These are phyloP conservation scores for Cyrtodaria siliqua DNA, from an alignment of 2,888 invertebrate species.

Conservation along the genomic window DNA sequence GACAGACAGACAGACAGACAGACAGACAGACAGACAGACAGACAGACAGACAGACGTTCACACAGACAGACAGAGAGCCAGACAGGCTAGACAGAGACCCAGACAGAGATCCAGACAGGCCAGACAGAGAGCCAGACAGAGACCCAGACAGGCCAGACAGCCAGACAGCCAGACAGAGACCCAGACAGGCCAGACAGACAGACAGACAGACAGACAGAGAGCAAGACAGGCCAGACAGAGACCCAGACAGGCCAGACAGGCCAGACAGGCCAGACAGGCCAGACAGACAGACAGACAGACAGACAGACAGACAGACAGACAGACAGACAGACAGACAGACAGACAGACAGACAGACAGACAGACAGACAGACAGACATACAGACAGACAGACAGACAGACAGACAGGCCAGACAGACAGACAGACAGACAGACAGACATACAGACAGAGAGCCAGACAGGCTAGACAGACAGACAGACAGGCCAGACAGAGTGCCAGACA, in stretches of 20 bases:
- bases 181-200: slow-evolving; percentile 2
- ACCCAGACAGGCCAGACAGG: slow-evolving; percentile 20
- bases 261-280: too few species aligned
- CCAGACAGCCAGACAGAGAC: not conserved
- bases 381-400: too few species aligned
- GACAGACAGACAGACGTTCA: slow-evolving; percentile 15
- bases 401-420: too few species aligned
- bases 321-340: too few species aligned
- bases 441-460: too few species aligned
- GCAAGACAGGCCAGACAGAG: slow-evolving; percentile 17
- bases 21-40: slow-evolving; percentile 21
- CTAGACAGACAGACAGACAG: too few species aligned
- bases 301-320: slow-evolving; percentile 19
- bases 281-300: slow-evolving; percentile 19
- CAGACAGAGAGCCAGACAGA: slow-evolving; percentile 6
- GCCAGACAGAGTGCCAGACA: too few species aligned
- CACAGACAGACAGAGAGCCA: slow-evolving; percentile 10
- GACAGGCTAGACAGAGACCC: slow-evolving; percentile 7
- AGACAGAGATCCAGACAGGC: slow-evolving; percentile 1
- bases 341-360: too few species aligned
- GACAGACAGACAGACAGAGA: slow-evolving; percentile 5
- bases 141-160: slow-evolving; percentile 2
- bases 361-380: too few species aligned
- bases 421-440: too few species aligned
- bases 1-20: too few species aligned